These are phyloP conservation scores for Galerucella calmariensis DNA, from an alignment of 2,888 invertebrate genomes.

Conservation along the genomic window DNA sequence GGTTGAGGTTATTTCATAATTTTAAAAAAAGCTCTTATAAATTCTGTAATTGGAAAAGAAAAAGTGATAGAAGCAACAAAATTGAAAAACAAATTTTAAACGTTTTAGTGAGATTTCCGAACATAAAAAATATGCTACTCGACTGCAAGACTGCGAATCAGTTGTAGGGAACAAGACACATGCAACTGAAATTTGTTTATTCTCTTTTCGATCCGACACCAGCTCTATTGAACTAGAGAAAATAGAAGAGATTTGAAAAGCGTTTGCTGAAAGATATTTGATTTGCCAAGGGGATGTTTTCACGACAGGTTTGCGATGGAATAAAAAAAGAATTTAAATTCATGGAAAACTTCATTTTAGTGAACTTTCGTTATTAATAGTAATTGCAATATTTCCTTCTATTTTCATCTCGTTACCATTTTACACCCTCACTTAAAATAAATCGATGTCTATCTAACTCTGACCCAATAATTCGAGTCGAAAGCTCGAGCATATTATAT, in stretches of 20 bases:
- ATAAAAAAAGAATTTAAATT: background rate
- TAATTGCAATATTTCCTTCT: background rate
- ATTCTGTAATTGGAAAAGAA: too few relatives aligned
- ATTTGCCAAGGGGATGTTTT: background rate
- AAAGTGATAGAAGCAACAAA: background rate
- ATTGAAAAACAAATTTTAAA: background rate
- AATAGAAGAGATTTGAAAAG: slow-evolving; percentile 1
- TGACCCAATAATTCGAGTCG: slow-evolving; percentile 45
- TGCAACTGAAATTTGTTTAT: slow-evolving; percentile 11
- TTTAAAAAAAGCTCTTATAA: too few relatives aligned
- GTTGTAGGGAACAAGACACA: background rate
- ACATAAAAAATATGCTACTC: background rate
- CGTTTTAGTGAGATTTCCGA: background rate
- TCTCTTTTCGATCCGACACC: slow-evolving; percentile 11
- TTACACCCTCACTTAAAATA: slow-evolving; percentile 29
- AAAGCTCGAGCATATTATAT: slow-evolving; percentile 44
- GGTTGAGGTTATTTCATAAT: too few relatives aligned
- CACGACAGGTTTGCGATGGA: background rate
- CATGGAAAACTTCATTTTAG: background rate
- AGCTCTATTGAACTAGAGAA: slow-evolving; percentile 12
- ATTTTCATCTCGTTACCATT: background rate
- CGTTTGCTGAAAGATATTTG: slow-evolving; percentile 10
- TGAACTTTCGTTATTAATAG: background rate
- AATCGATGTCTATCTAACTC: slow-evolving; percentile 37
- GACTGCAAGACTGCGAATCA: background rate